phyloP scores from a whole-genome alignment of 2,888 invertebrate genomes.

The Drosophila parthenogenetica region DNA sequence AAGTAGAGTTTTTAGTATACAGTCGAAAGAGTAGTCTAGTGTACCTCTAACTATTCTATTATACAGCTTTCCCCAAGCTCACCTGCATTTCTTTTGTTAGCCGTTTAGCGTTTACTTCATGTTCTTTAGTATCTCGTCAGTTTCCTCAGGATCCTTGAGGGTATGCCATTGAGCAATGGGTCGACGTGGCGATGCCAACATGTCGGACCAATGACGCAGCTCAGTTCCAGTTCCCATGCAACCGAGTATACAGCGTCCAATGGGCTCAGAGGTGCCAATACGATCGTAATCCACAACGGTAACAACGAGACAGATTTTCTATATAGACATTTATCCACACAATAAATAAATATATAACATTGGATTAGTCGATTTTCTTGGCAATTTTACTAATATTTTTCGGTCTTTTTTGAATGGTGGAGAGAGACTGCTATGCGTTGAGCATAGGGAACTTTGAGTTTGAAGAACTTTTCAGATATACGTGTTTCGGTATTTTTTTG shows the following conservation, averaged over 20 bases:
- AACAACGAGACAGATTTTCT: slow-evolving; percentile 99
- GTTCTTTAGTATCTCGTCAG: slow-evolving; percentile 84
- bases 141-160: slow-evolving; percentile 97
- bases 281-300: slow-evolving; percentile 99
- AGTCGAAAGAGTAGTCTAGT: no score
- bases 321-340: slow-evolving; percentile 45
- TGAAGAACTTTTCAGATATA: slow-evolving; percentile 60
- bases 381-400: slow-evolving; percentile 11
- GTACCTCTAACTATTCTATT: no score
- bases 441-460: slow-evolving; percentile 60
- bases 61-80: no score
- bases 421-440: slow-evolving; percentile 45
- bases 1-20: slow-evolving; percentile 22
- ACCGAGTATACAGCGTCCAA: slow-evolving; percentile 98
- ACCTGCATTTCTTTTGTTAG: slow-evolving; percentile 54
- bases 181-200: slow-evolving; percentile 99
- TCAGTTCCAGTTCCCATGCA: slow-evolving; percentile 99
- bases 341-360: slow-evolving; percentile 25
- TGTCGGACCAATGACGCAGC: slow-evolving; percentile 99
- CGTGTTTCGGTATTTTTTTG: slow-evolving; percentile 56
- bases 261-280: slow-evolving; percentile 99
- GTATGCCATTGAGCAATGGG: slow-evolving; percentile 99
- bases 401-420: slow-evolving; percentile 37
- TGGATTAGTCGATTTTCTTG: slow-evolving; percentile 49
- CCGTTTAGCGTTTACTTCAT: slow-evolving; percentile 81